phyloP scores from a whole-genome alignment of 2,113 vertebrate species.

The Laticauda laticaudata region DNA sequence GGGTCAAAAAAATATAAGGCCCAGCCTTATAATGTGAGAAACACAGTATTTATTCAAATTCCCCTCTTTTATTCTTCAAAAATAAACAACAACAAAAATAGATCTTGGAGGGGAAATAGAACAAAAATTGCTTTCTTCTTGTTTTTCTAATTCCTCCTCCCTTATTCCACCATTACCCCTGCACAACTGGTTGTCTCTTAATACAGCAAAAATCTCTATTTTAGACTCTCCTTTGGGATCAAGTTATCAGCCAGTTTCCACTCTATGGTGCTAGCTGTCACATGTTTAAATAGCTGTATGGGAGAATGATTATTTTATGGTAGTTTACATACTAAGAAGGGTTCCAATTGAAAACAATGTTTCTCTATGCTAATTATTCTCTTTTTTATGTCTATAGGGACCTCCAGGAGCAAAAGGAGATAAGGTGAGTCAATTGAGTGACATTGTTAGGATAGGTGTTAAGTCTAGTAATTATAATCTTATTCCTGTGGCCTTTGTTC shows the following conservation, averaged over 20 bases:
- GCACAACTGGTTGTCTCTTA: neutral
- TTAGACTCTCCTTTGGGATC: neutral
- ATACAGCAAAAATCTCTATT: neutral
- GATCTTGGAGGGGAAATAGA: neutral
- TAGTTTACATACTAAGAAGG: neutral
- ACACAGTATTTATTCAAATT: neutral
- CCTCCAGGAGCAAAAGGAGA: conserved; percentile 88
- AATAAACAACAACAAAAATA: neutral
- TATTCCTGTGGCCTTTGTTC: neutral
- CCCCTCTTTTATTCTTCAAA: neutral
- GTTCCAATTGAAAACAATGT: accelerated
- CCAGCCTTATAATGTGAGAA: too few species aligned
- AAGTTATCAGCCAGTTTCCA: neutral
- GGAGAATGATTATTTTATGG: neutral
- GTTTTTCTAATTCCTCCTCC: neutral
- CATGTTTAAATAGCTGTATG: neutral
- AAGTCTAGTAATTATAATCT: neutral
- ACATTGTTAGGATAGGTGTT: neutral
- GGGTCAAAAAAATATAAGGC: too few species aligned
- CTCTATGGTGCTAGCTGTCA: neutral
- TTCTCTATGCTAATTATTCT: conserved; percentile 29
- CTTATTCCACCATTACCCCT: neutral
- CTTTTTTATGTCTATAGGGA: conserved; percentile 74
- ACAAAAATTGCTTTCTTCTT: neutral
- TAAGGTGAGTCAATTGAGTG: conserved; percentile 75